Evolutionary conservation across 2,888 invertebrate genomes (phyloP).

Genomic region (Tenthredo scrophulariae): DNA sequence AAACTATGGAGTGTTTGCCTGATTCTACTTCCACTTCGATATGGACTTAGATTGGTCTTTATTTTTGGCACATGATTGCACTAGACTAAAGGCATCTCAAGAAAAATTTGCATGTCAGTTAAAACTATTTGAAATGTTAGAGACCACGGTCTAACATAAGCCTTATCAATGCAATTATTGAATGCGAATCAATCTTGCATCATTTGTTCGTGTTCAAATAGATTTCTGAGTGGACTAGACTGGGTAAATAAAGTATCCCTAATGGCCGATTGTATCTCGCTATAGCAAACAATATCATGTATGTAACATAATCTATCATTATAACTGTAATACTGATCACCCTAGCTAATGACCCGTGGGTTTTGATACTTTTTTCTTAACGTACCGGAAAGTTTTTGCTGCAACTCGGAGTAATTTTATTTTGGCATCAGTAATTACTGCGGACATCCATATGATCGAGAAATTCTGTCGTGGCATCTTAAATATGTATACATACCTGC

Average conservation of each 20-base stretch:
- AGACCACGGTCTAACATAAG: not conserved
- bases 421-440: not conserved
- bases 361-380: not conserved
- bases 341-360: constrained; percentile 21
- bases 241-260: constrained; percentile 43
- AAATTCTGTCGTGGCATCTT: not conserved
- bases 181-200: constrained; percentile 28
- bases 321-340: constrained; percentile 49
- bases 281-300: constrained; percentile 50
- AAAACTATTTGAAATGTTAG: not conserved
- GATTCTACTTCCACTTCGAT: not conserved
- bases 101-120: not conserved
- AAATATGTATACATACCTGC: not conserved
- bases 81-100: not conserved
- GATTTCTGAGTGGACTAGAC: constrained; percentile 27
- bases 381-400: not conserved
- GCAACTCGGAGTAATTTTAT: not conserved
- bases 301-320: constrained; percentile 26
- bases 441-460: too few relatives aligned
- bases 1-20: not conserved
- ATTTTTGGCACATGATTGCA: not conserved
- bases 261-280: constrained; percentile 49
- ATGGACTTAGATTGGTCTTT: not conserved
- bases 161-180: not conserved
- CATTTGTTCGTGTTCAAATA: constrained; percentile 48